Evolutionary conservation across 1,140 invertebrate species (phyloP).

Genomic region (Maconellicoccus hirsutus): DNA sequence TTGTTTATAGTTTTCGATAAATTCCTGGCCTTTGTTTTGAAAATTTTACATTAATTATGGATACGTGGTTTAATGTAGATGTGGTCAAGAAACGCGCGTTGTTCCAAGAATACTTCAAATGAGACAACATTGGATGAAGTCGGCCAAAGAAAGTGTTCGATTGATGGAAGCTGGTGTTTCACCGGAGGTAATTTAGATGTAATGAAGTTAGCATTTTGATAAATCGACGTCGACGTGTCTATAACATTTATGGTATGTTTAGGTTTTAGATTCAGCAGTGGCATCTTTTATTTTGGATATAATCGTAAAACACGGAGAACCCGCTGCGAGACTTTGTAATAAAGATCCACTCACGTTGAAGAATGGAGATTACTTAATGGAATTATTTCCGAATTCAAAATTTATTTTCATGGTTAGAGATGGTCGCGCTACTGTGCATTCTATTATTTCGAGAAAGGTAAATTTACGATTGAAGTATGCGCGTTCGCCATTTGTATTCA

Average conservation of each 20-base stretch:
- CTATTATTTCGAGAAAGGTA: conserved; percentile 86
- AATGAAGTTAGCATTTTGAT: background rate
- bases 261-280: conserved; percentile 87
- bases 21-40: too few relatives aligned
- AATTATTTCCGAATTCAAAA: conserved; percentile 64
- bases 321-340: conserved; percentile 86
- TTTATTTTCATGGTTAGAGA: conserved; percentile 98
- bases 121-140: conserved; percentile 84
- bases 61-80: conserved; percentile 53
- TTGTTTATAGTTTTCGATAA: too few relatives aligned
- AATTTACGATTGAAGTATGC: background rate
- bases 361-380: conserved; percentile 65
- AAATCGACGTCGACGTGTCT: background rate
- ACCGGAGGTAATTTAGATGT: conserved; percentile 10
- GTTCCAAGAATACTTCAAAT: conserved; percentile 89
- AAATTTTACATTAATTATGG: background rate
- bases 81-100: conserved; percentile 94
- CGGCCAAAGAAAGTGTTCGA: conserved; percentile 75
- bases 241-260: conserved; percentile 27
- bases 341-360: conserved; percentile 97
- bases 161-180: conserved; percentile 89
- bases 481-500: background rate
- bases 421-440: conserved; percentile 94
- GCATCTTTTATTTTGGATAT: conserved; percentile 93
- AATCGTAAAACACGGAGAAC: conserved; percentile 88